Percentiles rank a stretch among this genome's conserved stretches.
phyloP scores from a whole-genome alignment of 2,888 invertebrate species.

The Dugesia japonica region DNA sequence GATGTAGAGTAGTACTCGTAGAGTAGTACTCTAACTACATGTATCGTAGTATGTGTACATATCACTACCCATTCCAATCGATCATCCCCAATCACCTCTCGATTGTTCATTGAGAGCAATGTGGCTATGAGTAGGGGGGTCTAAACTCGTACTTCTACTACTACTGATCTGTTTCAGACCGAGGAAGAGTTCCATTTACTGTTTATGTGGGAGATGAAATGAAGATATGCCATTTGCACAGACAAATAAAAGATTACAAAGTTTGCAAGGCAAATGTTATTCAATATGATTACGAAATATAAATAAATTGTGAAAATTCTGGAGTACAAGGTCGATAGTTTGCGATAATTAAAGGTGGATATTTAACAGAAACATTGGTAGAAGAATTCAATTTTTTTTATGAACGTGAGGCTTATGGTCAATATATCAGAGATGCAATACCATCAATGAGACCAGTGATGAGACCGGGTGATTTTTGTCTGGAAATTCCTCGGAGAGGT shows the following conservation, averaged over 20 bases:
- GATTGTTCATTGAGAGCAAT: no score
- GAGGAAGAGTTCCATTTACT: background rate
- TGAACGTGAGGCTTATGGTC: background rate
- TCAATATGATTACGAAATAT: background rate
- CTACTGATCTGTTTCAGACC: no score
- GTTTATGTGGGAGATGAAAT: background rate
- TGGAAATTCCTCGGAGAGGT: no score
- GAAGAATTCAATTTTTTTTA: slow-evolving; percentile 6
- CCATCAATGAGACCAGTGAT: no score
- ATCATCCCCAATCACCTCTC: no score
- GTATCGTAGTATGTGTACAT: no score
- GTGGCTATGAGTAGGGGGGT: no score
- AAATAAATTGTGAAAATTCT: background rate
- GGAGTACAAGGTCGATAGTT: background rate
- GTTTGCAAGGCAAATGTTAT: background rate
- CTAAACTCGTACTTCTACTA: no score
- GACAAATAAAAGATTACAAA: background rate
- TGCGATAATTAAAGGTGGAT: background rate
- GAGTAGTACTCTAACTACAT: no score
- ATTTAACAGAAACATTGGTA: background rate
- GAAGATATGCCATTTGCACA: background rate
- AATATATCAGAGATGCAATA: background rate
- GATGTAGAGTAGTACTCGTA: no score
- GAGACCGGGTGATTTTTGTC: no score
- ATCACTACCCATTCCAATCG: no score